Evolutionary conservation across 2,888 invertebrate species (phyloP).

Genomic region (Pardosa pseudoannulata): DNA sequence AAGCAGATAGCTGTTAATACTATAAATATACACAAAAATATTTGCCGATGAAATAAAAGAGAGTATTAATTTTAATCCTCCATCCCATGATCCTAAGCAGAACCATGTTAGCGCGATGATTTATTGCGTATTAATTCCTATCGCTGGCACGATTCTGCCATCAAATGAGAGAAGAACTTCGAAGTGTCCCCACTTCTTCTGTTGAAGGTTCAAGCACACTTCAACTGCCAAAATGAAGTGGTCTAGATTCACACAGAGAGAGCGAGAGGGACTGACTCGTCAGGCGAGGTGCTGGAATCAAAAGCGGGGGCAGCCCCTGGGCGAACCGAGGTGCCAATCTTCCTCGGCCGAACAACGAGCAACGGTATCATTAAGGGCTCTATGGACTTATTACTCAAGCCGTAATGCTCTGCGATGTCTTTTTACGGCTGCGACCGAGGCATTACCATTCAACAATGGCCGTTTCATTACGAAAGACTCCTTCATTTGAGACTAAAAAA

Average conservation of each 20-base stretch:
- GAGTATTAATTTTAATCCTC: too few species aligned
- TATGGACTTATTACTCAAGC: slow-evolving; percentile 29
- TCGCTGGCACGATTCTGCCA: too few species aligned
- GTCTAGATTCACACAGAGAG: too few species aligned
- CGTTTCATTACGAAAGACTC: slow-evolving; percentile 52
- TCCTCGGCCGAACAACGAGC: slow-evolving; percentile 14
- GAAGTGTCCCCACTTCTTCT: too few species aligned
- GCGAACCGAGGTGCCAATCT: slow-evolving; percentile 13
- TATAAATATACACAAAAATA: too few species aligned
- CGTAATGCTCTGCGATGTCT: slow-evolving; percentile 42
- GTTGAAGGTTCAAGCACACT: neutral
- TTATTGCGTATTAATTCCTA: too few species aligned
- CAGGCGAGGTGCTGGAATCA: slow-evolving; percentile 1
- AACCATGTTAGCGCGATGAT: too few species aligned
- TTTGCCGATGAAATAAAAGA: too few species aligned
- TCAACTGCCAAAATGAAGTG: neutral
- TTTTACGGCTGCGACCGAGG: slow-evolving; percentile 56
- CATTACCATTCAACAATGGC: slow-evolving; percentile 59
- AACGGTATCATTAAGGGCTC: slow-evolving; percentile 54
- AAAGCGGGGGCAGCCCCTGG: slow-evolving; percentile 2
- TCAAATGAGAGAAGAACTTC: too few species aligned
- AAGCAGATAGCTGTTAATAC: too few species aligned
- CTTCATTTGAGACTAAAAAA: slow-evolving; percentile 34
- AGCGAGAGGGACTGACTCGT: neutral
- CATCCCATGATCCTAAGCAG: too few species aligned